These are phyloP conservation scores for Timema podura DNA, from an alignment of 2,888 invertebrate genomes.

Conservation along the genomic window DNA sequence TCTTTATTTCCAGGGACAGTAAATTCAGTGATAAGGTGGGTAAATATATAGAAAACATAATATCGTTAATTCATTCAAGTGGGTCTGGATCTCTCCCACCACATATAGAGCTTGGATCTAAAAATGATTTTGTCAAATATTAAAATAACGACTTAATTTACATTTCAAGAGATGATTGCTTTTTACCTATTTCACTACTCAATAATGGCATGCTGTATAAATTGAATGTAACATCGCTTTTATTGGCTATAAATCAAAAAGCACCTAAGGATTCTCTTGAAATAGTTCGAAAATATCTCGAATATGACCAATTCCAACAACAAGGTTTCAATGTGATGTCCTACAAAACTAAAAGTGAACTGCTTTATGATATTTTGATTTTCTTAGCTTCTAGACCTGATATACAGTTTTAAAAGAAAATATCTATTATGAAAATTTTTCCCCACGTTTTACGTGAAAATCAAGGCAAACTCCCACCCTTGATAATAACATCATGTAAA, in stretches of 20 bases:
- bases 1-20: background rate
- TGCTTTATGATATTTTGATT: slow-evolving; percentile 15
- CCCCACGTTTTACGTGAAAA: slow-evolving; percentile 15
- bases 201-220: slow-evolving; percentile 8
- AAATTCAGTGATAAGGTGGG: background rate
- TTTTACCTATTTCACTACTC: background rate
- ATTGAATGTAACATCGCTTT: slow-evolving; percentile 6
- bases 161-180: slow-evolving; percentile 12
- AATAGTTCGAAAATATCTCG: slow-evolving; percentile 2
- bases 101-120: background rate
- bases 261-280: background rate
- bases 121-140: background rate
- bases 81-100: slow-evolving; percentile 1
- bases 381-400: slow-evolving; percentile 15
- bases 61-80: background rate
- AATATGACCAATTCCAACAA: background rate
- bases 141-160: background rate
- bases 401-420: background rate
- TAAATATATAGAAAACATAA: background rate
- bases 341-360: slow-evolving; percentile 14
- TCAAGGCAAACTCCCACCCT: background rate
- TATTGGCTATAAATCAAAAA: slow-evolving; percentile 10
- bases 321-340: slow-evolving; percentile 11
- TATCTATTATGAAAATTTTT: background rate
- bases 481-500: slow-evolving; percentile 12